These are phyloP conservation scores for Passer domesticus DNA, from an alignment of 2,113 vertebrate genomes.

Conservation along the genomic window DNA sequence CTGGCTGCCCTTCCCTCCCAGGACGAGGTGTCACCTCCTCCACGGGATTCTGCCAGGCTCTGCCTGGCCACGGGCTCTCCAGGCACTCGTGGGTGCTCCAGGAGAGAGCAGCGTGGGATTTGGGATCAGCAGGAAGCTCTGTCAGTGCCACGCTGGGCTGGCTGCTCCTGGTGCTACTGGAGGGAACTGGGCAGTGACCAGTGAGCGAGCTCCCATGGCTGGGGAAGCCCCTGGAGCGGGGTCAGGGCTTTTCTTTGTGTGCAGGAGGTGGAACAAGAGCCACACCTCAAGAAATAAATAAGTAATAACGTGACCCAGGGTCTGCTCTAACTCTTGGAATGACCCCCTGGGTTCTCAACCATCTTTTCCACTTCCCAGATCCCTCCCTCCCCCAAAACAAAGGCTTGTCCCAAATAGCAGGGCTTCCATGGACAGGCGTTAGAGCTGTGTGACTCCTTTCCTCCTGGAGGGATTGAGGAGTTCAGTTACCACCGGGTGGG, in stretches of 20 bases:
- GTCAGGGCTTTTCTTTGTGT: not conserved
- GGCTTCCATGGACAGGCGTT: constrained; percentile 64
- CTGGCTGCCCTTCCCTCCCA: not conserved
- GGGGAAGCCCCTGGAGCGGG: not conserved
- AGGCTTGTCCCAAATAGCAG: constrained; percentile 36
- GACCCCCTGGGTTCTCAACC: not conserved
- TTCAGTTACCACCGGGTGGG: constrained; percentile 59
- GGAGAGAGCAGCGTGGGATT: not conserved
- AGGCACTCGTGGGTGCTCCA: rapidly evolving
- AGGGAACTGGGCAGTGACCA: not conserved
- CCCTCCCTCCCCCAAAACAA: constrained; percentile 4
- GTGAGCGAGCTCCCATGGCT: rapidly evolving
- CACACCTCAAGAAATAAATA: not conserved
- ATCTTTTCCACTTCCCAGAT: constrained; percentile 49
- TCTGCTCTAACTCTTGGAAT: not conserved
- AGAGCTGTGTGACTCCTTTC: constrained; percentile 73
- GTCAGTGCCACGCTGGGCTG: not conserved
- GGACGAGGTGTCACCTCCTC: not conserved
- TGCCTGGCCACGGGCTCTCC: not conserved
- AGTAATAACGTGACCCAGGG: not conserved
- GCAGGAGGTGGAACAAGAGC: constrained; percentile 14
- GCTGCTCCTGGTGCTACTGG: not conserved
- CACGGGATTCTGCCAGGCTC: not conserved
- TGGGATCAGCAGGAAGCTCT: not conserved
- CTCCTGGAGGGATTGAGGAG: constrained; percentile 48